These are phyloP conservation scores for Clunio marinus DNA, from an alignment of 2,888 invertebrate genomes.

Conservation along the genomic window DNA sequence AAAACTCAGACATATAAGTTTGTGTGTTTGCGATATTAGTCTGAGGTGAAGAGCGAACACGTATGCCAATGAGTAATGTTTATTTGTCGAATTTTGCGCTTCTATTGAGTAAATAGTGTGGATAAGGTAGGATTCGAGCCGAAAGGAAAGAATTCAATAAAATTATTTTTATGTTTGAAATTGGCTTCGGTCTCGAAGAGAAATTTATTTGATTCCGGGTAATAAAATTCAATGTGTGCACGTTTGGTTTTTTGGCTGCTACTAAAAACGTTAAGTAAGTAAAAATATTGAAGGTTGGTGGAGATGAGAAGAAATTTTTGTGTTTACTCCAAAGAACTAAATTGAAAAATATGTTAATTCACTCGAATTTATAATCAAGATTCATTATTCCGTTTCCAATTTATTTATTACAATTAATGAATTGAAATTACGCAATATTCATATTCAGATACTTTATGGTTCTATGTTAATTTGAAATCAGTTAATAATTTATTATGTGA, in stretches of 20 bases:
- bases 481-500: background rate
- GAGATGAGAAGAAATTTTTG: too few species aligned
- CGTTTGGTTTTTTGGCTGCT: too few species aligned
- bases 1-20: too few species aligned
- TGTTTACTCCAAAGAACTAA: too few species aligned
- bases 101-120: constrained; percentile 1
- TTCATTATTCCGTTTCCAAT: too few species aligned
- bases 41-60: background rate
- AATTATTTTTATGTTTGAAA: constrained; percentile 7
- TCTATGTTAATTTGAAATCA: background rate
- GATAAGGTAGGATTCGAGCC: background rate
- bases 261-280: too few species aligned
- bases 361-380: too few species aligned
- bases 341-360: too few species aligned
- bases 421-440: too few species aligned
- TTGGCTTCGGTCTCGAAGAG: constrained; percentile 5
- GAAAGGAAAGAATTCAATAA: constrained; percentile 9
- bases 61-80: constrained; percentile 13
- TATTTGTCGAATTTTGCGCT: background rate
- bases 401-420: too few species aligned
- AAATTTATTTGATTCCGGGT: constrained; percentile 27
- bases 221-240: constrained; percentile 14
- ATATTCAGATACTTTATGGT: too few species aligned
- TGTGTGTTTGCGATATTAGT: constrained; percentile 8
- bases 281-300: too few species aligned